Percentiles rank a stretch among this genome's conserved stretches.
Evolutionary conservation across 2,888 invertebrate genomes (phyloP).

Genomic region (Synergus japonicus): DNA sequence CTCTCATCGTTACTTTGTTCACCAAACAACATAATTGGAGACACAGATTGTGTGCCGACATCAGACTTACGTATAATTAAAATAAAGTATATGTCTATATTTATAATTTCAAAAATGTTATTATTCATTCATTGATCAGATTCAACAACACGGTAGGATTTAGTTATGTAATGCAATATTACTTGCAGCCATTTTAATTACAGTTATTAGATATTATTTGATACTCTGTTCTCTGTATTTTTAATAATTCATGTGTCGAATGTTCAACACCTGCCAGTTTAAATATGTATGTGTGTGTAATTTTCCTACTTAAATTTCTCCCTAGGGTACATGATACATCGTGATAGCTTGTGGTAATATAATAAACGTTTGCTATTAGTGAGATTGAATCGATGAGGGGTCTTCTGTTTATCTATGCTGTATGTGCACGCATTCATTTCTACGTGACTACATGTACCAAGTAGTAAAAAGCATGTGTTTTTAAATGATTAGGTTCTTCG

Average conservation of each 20-base stretch:
- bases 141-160: no score
- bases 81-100: neutral
- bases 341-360: neutral
- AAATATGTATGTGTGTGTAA: neutral
- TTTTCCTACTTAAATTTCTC: neutral
- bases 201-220: no score
- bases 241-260: no score
- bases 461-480: slow-evolving; percentile 69
- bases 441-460: slow-evolving; percentile 63
- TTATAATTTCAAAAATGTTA: neutral
- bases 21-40: slow-evolving; percentile 50
- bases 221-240: no score
- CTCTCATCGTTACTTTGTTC: slow-evolving; percentile 29
- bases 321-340: neutral
- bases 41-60: neutral
- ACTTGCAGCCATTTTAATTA: no score
- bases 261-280: neutral
- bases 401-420: slow-evolving; percentile 59
- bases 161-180: no score
- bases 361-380: slow-evolving; percentile 65
- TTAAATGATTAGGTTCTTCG: slow-evolving; percentile 42
- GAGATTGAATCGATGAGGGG: slow-evolving; percentile 64
- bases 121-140: neutral
- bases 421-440: slow-evolving; percentile 55
- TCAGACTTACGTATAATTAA: neutral